Evolutionary conservation across 2,888 invertebrate species (phyloP).

Genomic region (Lycocerus yunnanus): DNA sequence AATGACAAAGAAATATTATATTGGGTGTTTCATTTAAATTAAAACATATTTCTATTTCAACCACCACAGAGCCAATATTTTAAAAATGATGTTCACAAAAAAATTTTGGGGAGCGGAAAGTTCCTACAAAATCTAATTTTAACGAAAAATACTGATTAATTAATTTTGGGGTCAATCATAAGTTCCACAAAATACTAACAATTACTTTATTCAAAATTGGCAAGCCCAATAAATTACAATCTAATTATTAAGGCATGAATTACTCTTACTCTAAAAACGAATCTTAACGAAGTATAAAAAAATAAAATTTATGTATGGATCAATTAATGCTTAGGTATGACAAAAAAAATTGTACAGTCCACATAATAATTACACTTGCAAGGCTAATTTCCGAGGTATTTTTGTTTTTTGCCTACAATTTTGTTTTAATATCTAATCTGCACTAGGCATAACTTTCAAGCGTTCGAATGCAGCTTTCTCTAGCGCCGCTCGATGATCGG

Average conservation of each 20-base stretch:
- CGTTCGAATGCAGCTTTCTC: conserved; percentile 89
- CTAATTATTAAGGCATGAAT: not conserved
- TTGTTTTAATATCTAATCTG: conserved; percentile 49
- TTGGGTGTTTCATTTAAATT: no score
- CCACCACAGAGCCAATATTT: no score
- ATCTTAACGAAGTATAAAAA: not conserved
- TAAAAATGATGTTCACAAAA: no score
- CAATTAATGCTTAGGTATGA: not conserved
- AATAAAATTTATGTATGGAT: not conserved
- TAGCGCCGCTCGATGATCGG: conserved; percentile 79
- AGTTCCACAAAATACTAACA: not conserved
- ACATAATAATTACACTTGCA: not conserved
- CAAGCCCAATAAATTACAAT: not conserved
- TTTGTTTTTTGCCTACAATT: not conserved
- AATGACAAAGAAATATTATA: no score
- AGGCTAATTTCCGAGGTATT: conserved; percentile 10
- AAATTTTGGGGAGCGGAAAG: no score
- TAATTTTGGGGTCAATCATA: no score
- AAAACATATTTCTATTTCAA: no score
- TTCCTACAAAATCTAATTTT: no score
- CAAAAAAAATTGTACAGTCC: not conserved
- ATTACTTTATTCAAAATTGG: not conserved
- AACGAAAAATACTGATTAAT: no score
- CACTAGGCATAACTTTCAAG: conserved; percentile 75
- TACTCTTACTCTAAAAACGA: not conserved